Conservation (phyloP, 2,113 vertebrate species). For the Nibea albiflora region DNA sequence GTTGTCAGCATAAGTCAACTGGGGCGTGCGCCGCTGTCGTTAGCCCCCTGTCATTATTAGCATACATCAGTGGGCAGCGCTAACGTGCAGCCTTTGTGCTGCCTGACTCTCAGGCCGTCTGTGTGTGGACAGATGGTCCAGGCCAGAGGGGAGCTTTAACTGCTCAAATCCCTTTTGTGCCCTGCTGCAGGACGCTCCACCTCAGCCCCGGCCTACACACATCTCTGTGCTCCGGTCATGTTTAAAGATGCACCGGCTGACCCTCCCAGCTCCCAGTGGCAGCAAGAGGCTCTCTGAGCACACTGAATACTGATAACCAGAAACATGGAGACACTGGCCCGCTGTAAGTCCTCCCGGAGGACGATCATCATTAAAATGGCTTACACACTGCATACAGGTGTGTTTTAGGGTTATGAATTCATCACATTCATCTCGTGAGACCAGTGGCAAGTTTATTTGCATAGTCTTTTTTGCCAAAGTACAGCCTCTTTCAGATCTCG, state of each 20-base stretch:
- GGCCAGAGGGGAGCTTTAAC: conserved; percentile 43
- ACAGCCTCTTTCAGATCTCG: background rate
- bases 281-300: background rate
- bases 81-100: conserved; percentile 38
- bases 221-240: background rate
- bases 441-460: background rate
- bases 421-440: background rate
- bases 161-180: conserved; percentile 51
- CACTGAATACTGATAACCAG: background rate
- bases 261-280: background rate
- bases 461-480: background rate
- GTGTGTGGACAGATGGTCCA: conserved; percentile 61
- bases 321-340: background rate
- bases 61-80: conserved; percentile 25
- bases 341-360: background rate
- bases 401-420: background rate
- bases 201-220: conserved; percentile 1
- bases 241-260: conserved; percentile 2
- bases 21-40: background rate
- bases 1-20: conserved; percentile 26
- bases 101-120: conserved; percentile 30
- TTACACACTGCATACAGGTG: background rate
- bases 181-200: conserved; percentile 20
- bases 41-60: conserved; percentile 28
- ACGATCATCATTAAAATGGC: background rate